Conservation (phyloP, 1,140 invertebrate species). For the Drosophila mojavensis region DNA sequence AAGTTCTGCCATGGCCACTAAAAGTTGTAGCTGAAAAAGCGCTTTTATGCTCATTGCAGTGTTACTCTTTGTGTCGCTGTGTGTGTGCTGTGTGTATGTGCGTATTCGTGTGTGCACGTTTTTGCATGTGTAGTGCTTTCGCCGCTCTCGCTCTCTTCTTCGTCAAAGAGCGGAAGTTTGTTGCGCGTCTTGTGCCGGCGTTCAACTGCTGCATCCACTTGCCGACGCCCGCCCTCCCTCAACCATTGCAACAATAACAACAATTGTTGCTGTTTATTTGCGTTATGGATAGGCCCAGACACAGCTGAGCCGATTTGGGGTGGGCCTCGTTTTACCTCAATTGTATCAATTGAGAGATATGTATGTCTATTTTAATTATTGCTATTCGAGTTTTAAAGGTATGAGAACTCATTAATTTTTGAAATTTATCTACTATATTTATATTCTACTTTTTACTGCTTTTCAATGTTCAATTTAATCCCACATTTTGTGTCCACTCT, state of each 20-base stretch:
- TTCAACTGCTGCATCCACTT: constrained; percentile 35
- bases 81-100: neutral
- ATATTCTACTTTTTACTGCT: neutral
- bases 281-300: constrained; percentile 31
- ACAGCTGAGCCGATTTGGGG: constrained; percentile 18
- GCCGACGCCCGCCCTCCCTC: neutral
- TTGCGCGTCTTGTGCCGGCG: constrained; percentile 41
- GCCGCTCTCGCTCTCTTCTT: constrained; percentile 29
- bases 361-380: too few relatives aligned
- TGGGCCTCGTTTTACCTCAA: constrained; percentile 22
- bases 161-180: constrained; percentile 59
- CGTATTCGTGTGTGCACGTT: neutral
- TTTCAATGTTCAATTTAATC: neutral
- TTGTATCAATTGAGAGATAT: neutral
- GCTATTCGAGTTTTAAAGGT: too few relatives aligned
- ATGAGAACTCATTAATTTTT: too few relatives aligned
- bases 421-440: neutral
- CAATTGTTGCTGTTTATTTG: constrained; percentile 35
- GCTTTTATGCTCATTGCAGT: constrained; percentile 53
- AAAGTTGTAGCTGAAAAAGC: constrained; percentile 51
- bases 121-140: constrained; percentile 41
- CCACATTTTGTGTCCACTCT: constrained; percentile 42
- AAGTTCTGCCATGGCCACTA: constrained; percentile 40
- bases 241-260: constrained; percentile 22
- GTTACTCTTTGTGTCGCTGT: constrained; percentile 11